These are phyloP conservation scores for Chymomyza costata DNA, from an alignment of 1,140 invertebrate genomes.

Conservation along the genomic window DNA sequence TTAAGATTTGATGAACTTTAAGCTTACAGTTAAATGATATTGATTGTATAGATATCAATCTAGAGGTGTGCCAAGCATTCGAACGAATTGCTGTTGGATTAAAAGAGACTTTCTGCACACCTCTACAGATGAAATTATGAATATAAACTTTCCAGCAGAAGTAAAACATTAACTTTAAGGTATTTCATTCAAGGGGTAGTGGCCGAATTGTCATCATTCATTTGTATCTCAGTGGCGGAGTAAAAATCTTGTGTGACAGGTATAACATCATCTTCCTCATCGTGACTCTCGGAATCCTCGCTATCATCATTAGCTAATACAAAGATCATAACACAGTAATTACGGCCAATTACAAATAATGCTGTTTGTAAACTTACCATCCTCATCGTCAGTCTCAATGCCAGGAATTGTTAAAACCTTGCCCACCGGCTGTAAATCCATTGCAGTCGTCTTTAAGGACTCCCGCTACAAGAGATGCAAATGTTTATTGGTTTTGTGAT, in stretches of 20 bases:
- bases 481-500: no score
- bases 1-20: no score
- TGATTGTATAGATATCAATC: no score
- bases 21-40: no score
- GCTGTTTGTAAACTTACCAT: slow-evolving; percentile 36
- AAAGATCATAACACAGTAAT: neutral
- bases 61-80: no score
- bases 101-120: no score
- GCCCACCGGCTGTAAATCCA: slow-evolving; percentile 63
- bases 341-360: neutral
- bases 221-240: slow-evolving; percentile 51
- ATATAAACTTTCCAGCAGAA: no score
- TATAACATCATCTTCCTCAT: slow-evolving; percentile 70
- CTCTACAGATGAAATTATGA: no score
- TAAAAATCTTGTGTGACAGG: slow-evolving; percentile 62
- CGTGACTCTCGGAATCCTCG: slow-evolving; percentile 71
- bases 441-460: slow-evolving; percentile 59
- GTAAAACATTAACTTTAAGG: no score
- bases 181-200: slow-evolving; percentile 36
- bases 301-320: slow-evolving; percentile 66
- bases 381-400: slow-evolving; percentile 71
- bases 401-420: slow-evolving; percentile 66
- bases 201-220: slow-evolving; percentile 55
- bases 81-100: no score
- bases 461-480: slow-evolving; percentile 33